Conservation (phyloP, 1,140 invertebrate species). For the Pachyrhynchus sulphureomaculatus region DNA sequence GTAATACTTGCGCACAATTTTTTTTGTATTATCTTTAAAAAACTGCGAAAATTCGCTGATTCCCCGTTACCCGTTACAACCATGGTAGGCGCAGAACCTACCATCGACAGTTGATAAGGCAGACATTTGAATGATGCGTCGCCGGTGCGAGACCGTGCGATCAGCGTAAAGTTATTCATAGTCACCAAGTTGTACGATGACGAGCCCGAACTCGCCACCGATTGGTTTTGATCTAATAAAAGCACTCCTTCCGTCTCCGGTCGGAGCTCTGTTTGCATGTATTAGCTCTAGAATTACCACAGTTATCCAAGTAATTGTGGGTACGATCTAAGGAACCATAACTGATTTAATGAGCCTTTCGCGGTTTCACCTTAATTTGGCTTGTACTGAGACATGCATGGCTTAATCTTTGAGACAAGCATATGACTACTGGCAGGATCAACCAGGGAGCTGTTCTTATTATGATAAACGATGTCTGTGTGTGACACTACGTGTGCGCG, state of each 20-base stretch:
- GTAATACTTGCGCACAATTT: too few species aligned
- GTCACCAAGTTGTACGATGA: slow-evolving; percentile 66
- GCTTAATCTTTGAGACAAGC: too few species aligned
- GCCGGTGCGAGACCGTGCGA: slow-evolving; percentile 74
- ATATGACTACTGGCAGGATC: too few species aligned
- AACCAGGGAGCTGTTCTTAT: too few species aligned
- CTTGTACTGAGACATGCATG: too few species aligned
- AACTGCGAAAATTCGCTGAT: too few species aligned
- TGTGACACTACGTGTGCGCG: too few species aligned
- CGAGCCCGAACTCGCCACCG: slow-evolving; percentile 45
- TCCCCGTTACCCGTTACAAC: slow-evolving; percentile 63
- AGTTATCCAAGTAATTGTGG: slow-evolving; percentile 78
- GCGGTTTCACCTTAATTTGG: slow-evolving; percentile 17
- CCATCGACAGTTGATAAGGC: slow-evolving; percentile 84
- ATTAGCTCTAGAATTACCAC: slow-evolving; percentile 86
- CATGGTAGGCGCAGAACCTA: slow-evolving; percentile 75
- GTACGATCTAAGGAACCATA: slow-evolving; percentile 8
- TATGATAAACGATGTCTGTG: too few species aligned
- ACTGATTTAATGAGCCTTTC: slow-evolving; percentile 32
- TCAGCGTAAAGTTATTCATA: slow-evolving; percentile 78
- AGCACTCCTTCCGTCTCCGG: slow-evolving; percentile 67
- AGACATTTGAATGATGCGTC: slow-evolving; percentile 85
- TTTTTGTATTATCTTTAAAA: too few species aligned
- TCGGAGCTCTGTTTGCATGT: slow-evolving; percentile 72
- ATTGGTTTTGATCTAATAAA: slow-evolving; percentile 75